Evolutionary conservation across 2,113 vertebrate species (phyloP).

Genomic region (Eidolon helvum): DNA sequence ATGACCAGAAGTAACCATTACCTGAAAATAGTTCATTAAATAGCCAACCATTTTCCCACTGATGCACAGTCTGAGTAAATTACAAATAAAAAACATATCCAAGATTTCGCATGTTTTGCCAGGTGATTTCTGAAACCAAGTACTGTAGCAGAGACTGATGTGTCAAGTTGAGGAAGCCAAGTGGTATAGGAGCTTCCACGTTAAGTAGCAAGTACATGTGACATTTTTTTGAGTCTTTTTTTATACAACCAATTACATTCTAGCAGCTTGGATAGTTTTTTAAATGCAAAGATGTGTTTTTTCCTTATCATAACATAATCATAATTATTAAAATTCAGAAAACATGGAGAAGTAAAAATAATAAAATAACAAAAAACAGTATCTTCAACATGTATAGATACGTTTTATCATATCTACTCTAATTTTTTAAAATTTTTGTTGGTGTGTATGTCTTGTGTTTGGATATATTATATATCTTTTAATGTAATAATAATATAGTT

Average conservation of each 20-base stretch:
- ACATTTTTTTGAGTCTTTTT: too few relatives aligned
- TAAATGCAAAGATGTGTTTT: background rate
- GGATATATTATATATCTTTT: background rate
- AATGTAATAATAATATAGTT: background rate
- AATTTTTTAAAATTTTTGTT: background rate
- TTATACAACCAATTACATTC: background rate
- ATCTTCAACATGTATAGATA: background rate
- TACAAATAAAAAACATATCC: background rate
- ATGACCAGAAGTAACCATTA: background rate
- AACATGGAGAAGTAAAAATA: background rate
- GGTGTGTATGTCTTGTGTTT: background rate
- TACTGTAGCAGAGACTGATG: background rate
- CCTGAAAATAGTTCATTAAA: background rate
- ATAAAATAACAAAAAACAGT: background rate
- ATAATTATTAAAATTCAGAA: background rate
- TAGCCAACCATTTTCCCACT: background rate
- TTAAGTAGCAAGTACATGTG: background rate
- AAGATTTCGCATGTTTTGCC: background rate
- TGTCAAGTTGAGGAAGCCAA: background rate
- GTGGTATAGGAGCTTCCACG: background rate
- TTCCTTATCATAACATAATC: background rate
- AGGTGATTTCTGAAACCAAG: background rate
- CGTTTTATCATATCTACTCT: background rate
- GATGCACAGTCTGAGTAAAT: background rate
- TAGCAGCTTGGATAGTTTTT: background rate